Evolutionary conservation across 1,140 invertebrate genomes (phyloP), one percentile per base, ranked within the genome.

Genomic region (Manduca sexta): DNA sequence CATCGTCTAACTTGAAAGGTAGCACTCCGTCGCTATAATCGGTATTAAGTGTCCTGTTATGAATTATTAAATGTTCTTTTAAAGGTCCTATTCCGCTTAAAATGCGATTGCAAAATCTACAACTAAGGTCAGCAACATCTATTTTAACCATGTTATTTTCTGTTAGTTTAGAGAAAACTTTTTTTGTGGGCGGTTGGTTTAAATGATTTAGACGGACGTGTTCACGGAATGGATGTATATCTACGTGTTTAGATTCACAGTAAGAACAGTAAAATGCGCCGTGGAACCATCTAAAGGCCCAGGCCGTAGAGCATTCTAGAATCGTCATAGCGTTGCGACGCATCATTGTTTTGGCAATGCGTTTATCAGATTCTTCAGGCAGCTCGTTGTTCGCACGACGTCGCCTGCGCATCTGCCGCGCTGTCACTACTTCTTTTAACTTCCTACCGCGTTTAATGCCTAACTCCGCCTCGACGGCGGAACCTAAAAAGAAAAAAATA

Each of bases 111-210:
- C 86, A 89, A 0, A 88, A 3, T 3, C 69, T 64, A 56, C 87
- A 88, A 10, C 29, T 45, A 8, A 83, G 58, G 21, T 62, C 49
- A 6, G 59, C 62, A 61, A 70, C 84, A 66, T 52, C 86, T 41
- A 84, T 57, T 66, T 82, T 85, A 2, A 79, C 58, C 64, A 87
- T 87, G 49, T 89, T 86, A 42, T 83, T 84, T 60, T 86, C 85
- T 2, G 62, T 79, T 7, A 86, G 60, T 52, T 86, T 79, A 0
- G 75, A 65, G 44, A 86, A 87, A 14, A 85, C 61, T 40, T 45
- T 57, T 40, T 68, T 69, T 10, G 74, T 80, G 0, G 74, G 74
- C 0, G 30, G 13, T 29, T 74, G 64, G 7, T 60, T 52, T 29
- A 74, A 41, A 56, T 85, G 82, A n/a, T 49, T 48, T 1, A 10